Base-by-base conservation (phyloP, 2,113 vertebrate species). In the Strix uralensis region DNA sequence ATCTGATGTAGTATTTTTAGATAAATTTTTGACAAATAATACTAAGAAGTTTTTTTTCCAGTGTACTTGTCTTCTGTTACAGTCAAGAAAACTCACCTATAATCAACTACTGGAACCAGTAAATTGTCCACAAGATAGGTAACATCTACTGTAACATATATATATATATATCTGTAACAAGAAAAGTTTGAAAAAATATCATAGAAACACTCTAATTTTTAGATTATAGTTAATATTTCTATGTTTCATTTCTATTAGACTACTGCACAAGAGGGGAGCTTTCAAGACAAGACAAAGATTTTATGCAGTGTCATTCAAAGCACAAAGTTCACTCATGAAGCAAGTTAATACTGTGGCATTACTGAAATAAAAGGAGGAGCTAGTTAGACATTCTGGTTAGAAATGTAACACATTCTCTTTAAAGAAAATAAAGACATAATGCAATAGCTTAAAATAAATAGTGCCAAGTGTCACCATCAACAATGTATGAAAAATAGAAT, bases 361-460 rank as follows among this genome's bases (percentile, higher is more conserved):
- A 95, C 66, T 95, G 81, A 97, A 97, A 97, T 85, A 94, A 69
- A 94, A 97, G 84, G 67, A 88, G n/a, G 81, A 88, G 61, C 74
- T 82, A 81, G n/a, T 85, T 95, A 96, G 59, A 95, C 75, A 80
- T 86, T 96, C 95, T 91, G 81, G 74, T 84, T 97, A 96, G 82
- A 93, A 96, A 97, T 69, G 46, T 61, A 96, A 96, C 92, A 94
- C 13, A 36, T 97, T 98, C 88, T 81, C 92, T 96, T 85, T 59
- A 72, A 97, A 87, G 61, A 95, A 95, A 96, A 96, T 59, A 94
- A 96, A 97, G 78, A 95, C 15, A 25, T 84, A 97, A 95, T 90
- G 84, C 79, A 86, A 73, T 32, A 94, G 74, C 75, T 90, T 94
- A 91, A 97, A 98, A 98, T 98, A 98, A 98, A 98, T 95, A 98